A percentile compares a stretch with the other conserved stretches of the same genome.
These are phyloP conservation scores for Aegithalos caudatus DNA, from an alignment of 2,113 vertebrate species.

Conservation along the genomic window DNA sequence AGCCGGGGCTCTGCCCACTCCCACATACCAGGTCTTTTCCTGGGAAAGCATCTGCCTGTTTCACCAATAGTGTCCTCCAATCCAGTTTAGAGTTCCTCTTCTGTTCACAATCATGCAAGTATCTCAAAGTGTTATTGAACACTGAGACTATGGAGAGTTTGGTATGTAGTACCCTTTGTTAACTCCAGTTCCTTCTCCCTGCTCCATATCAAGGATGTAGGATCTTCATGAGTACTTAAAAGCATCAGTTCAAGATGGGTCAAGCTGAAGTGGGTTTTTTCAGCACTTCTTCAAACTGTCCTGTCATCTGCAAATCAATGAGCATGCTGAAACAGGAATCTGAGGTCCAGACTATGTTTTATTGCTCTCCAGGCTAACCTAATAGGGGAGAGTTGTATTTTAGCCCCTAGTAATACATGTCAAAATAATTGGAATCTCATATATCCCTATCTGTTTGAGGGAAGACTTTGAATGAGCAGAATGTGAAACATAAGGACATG, in stretches of 20 bases:
- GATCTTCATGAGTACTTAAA: not conserved
- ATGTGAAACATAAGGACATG: not conserved
- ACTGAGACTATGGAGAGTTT: not conserved
- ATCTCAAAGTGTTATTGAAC: not conserved
- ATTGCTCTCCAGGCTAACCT: not conserved
- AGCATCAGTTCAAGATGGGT: not conserved
- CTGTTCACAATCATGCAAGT: not conserved
- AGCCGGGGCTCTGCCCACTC: too few species aligned
- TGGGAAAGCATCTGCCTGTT: not conserved
- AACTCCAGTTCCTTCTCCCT: not conserved
- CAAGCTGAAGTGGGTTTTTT: not conserved
- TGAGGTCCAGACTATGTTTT: not conserved
- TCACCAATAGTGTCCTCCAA: not conserved
- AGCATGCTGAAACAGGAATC: not conserved
- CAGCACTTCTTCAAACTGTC: not conserved
- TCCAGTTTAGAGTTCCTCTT: not conserved
- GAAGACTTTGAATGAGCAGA: not conserved
- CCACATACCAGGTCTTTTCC: not conserved
- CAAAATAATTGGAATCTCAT: not conserved
- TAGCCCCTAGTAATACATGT: not conserved
- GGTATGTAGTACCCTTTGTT: rapidly evolving
- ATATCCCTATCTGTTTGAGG: not conserved
- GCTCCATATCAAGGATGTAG: not conserved
- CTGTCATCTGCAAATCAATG: not conserved
- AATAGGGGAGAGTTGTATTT: not conserved